Percentiles rank a stretch among this genome's conserved stretches.
Evolutionary conservation across 1,140 invertebrate species (phyloP).

Genomic region (Listronotus bonariensis): DNA sequence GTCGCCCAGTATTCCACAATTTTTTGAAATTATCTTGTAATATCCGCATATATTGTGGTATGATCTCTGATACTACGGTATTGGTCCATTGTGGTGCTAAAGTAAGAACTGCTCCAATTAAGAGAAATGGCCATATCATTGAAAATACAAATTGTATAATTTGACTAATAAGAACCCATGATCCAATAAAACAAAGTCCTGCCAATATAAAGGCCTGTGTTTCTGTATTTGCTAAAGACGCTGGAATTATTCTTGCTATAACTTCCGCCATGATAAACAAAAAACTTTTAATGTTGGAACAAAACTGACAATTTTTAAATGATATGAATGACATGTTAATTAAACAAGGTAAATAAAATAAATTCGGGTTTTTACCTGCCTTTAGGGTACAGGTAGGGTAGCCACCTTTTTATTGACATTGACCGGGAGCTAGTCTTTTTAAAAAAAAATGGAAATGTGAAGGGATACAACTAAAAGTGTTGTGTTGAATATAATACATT

Average conservation of each 20-base stretch:
- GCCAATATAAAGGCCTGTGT: conserved; percentile 17
- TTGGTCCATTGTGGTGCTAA: conserved; percentile 14
- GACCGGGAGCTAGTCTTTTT: too few species aligned
- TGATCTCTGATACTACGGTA: conserved; percentile 6
- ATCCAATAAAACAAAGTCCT: conserved; percentile 14
- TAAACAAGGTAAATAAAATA: too few species aligned
- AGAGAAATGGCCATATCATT: conserved; percentile 15
- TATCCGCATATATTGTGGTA: conserved; percentile 3
- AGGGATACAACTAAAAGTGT: too few species aligned
- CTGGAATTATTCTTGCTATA: conserved; percentile 7
- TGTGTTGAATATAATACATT: too few species aligned
- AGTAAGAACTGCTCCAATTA: conserved; percentile 12
- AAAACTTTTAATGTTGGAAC: too few species aligned
- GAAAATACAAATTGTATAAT: conserved; percentile 12
- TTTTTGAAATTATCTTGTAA: conserved; percentile 5
- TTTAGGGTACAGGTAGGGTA: too few species aligned
- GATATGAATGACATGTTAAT: neutral
- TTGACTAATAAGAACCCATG: conserved; percentile 12
- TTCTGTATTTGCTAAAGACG: conserved; percentile 4
- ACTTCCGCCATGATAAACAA: neutral
- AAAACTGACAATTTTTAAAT: too few species aligned
- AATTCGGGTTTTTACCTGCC: too few species aligned
- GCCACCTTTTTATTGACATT: too few species aligned
- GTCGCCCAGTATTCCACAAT: neutral
- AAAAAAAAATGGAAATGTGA: too few species aligned